These are phyloP conservation scores for Pan paniscus DNA, from an alignment of 2,113 vertebrate genomes.

Conservation along the genomic window DNA sequence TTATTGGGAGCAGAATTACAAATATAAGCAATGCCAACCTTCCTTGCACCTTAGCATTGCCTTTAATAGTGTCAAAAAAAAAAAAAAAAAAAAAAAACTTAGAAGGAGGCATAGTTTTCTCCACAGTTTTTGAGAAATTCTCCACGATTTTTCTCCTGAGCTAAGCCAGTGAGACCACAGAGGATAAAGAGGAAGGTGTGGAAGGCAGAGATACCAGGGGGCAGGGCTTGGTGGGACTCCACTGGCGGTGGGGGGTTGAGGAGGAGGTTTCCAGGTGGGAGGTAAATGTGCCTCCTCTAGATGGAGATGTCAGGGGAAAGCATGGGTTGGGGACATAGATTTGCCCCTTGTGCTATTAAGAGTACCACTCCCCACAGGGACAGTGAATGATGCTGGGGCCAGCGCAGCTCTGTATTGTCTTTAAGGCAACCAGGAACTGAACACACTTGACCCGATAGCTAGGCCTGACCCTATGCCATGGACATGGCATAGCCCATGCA, in stretches of 20 bases:
- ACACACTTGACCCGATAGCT: fast-evolving
- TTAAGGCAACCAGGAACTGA: background rate
- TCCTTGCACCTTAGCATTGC: background rate
- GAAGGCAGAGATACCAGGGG: background rate
- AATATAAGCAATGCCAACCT: background rate
- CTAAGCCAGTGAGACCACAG: background rate
- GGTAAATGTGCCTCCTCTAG: background rate
- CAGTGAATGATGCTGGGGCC: background rate
- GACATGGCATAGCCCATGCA: fast-evolving
- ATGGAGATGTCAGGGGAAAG: background rate
- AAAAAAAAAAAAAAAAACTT: background rate
- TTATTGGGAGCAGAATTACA: background rate
- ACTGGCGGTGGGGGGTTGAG: fast-evolving
- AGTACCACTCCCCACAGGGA: background rate
- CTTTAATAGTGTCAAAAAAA: background rate
- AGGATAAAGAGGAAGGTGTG: background rate
- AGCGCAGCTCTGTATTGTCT: background rate
- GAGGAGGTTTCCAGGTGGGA: background rate
- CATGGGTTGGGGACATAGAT: background rate
- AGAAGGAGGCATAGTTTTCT: background rate
- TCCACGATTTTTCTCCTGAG: background rate
- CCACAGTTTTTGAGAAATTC: background rate
- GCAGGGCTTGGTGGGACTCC: background rate
- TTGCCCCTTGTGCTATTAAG: no score
- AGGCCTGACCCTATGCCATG: background rate